phyloP scores from a whole-genome alignment of 2,888 invertebrate genomes.

The Craniophora ligustri region DNA sequence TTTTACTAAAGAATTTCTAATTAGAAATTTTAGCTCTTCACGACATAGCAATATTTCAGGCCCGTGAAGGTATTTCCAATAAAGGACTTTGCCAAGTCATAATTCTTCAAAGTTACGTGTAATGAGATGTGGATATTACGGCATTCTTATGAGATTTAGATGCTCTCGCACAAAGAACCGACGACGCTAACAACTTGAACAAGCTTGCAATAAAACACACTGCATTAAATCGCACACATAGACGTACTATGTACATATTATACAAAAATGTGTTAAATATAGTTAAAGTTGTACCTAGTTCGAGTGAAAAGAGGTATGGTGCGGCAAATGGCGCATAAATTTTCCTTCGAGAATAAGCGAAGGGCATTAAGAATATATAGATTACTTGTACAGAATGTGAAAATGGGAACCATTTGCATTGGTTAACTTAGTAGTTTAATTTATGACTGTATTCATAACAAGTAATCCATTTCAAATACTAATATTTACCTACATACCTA shows the following conservation, averaged over 20 bases:
- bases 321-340: slow-evolving; percentile 83
- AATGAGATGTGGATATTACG: slow-evolving; percentile 88
- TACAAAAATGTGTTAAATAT: slow-evolving; percentile 67
- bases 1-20: slow-evolving; percentile 87
- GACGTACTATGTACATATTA: slow-evolving; percentile 22
- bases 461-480: slow-evolving; percentile 26
- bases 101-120: slow-evolving; percentile 88
- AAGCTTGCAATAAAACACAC: slow-evolving; percentile 45
- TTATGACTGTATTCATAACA: slow-evolving; percentile 43
- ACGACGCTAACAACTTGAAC: slow-evolving; percentile 48
- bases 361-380: slow-evolving; percentile 79
- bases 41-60: slow-evolving; percentile 88
- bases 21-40: slow-evolving; percentile 88
- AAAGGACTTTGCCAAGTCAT: slow-evolving; percentile 89
- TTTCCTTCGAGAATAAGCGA: slow-evolving; percentile 77
- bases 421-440: slow-evolving; percentile 53
- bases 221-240: slow-evolving; percentile 50
- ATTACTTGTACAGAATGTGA: slow-evolving; percentile 72
- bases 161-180: slow-evolving; percentile 63
- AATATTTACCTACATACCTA: slow-evolving; percentile 1
- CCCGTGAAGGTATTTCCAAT: slow-evolving; percentile 88
- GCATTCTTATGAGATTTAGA: slow-evolving; percentile 83
- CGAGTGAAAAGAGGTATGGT: slow-evolving; percentile 70
- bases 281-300: slow-evolving; percentile 71
- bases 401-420: slow-evolving; percentile 67